Percentiles rank a stretch among this genome's conserved stretches.
phyloP scores from a whole-genome alignment of 2,113 vertebrate species.

The Mustelus asterias region DNA sequence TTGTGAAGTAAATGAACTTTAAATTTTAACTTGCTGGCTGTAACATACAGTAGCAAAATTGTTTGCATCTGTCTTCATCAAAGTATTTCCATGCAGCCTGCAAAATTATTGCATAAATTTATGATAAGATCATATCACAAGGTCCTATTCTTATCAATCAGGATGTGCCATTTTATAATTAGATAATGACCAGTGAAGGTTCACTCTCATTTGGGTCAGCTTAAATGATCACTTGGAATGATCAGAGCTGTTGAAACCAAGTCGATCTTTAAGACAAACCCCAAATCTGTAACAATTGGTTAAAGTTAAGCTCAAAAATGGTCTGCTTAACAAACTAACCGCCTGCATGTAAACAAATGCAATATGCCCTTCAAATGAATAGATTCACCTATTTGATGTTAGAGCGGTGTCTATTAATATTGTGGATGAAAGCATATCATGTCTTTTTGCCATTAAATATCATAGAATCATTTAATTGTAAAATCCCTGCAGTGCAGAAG shows the following conservation, averaged over 20 bases:
- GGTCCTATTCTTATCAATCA: background rate
- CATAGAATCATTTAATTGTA: no score
- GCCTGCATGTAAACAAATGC: no score
- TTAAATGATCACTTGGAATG: background rate
- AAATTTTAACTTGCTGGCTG: background rate
- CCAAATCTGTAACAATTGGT: no score
- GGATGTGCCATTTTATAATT: background rate
- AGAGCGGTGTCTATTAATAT: no score
- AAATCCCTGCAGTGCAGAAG: no score
- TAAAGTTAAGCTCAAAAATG: no score
- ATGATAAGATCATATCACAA: background rate
- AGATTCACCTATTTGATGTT: no score
- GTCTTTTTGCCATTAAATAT: no score
- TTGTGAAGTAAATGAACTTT: background rate
- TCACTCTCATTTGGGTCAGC: background rate
- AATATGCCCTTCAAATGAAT: no score
- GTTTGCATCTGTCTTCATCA: background rate
- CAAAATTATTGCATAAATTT: background rate
- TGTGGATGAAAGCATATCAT: no score
- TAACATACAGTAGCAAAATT: background rate
- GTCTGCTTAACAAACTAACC: no score
- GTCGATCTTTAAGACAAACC: background rate
- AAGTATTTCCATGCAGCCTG: background rate
- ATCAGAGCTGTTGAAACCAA: background rate
- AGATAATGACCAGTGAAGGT: background rate